Conservation (phyloP, 2,113 vertebrate genomes). For the Ictalurus furcatus region DNA sequence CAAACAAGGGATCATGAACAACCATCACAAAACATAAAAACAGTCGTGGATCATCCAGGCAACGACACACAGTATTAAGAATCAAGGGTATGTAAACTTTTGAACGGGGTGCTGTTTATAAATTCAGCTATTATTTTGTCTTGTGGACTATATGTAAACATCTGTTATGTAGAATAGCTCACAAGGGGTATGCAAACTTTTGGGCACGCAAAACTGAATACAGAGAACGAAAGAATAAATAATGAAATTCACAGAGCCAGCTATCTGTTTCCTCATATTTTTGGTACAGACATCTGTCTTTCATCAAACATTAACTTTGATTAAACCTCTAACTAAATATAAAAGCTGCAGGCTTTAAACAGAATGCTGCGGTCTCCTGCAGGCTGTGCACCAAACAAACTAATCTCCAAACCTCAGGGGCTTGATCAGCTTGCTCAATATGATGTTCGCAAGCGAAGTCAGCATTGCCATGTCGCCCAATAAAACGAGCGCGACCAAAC, state of each 20-base stretch:
- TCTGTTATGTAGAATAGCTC: no score
- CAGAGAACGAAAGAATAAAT: not conserved
- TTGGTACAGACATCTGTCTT: constrained; percentile 1
- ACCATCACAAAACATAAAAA: no score
- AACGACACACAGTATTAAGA: no score
- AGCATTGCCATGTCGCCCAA: not conserved
- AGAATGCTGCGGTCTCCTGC: not conserved
- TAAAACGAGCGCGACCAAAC: not conserved
- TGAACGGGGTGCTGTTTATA: no score
- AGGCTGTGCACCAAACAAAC: constrained; percentile 7
- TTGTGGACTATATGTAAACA: no score
- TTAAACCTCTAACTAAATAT: not conserved
- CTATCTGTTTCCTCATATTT: constrained; percentile 6
- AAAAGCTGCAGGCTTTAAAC: not conserved
- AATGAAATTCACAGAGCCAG: not conserved
- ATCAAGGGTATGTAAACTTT: no score
- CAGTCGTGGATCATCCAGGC: no score
- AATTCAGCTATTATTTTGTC: no score
- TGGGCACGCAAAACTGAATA: not conserved
- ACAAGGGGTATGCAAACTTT: no score
- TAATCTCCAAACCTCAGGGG: constrained; percentile 11
- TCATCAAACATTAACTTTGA: constrained; percentile 44
- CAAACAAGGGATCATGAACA: no score
- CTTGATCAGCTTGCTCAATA: constrained; percentile 44
- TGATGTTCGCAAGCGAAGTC: not conserved